Percentiles rank a stretch among this genome's conserved stretches.
Conservation (phyloP, 2,888 invertebrate species). For the Dryocosmus kuriphilus region DNA sequence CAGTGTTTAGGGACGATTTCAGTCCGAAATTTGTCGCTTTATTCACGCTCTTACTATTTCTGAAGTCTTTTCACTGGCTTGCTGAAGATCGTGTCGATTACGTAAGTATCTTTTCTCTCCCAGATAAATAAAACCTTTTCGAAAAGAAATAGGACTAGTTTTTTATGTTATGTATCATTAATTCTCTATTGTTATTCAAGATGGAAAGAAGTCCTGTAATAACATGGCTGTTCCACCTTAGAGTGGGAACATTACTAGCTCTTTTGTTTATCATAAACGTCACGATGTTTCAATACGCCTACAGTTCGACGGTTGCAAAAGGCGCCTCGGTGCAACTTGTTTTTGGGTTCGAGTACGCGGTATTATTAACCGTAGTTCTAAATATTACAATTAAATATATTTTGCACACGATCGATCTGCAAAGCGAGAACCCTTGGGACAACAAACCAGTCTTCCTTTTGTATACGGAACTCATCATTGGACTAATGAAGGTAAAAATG, state of each 20-base stretch:
- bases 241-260: constrained; percentile 91
- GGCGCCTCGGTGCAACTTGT: constrained; percentile 99
- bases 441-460: constrained; percentile 98
- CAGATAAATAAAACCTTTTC: background rate
- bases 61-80: constrained; percentile 99
- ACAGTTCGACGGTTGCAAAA: constrained; percentile 92
- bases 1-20: constrained; percentile 99
- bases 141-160: background rate
- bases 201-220: constrained; percentile 99
- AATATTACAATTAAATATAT: constrained; percentile 96
- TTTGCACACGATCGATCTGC: constrained; percentile 91
- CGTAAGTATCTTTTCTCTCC: constrained; percentile 80
- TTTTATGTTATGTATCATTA: constrained; percentile 26
- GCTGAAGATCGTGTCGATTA: constrained; percentile 99
- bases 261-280: constrained; percentile 91
- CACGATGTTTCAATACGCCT: constrained; percentile 95
- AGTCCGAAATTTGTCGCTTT: constrained; percentile 98
- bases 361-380: constrained; percentile 93
- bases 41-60: constrained; percentile 96
- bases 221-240: constrained; percentile 94
- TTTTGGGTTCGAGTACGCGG: constrained; percentile 99
- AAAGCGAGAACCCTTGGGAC: constrained; percentile 98
- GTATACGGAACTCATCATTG: constrained; percentile 97
- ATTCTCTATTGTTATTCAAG: constrained; percentile 78
- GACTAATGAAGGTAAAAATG: constrained; percentile 84